Evolutionary conservation across 1,140 invertebrate genomes (phyloP), one percentile per base, ranked within the genome.

Genomic region (Aphaenogaster floridana): DNA sequence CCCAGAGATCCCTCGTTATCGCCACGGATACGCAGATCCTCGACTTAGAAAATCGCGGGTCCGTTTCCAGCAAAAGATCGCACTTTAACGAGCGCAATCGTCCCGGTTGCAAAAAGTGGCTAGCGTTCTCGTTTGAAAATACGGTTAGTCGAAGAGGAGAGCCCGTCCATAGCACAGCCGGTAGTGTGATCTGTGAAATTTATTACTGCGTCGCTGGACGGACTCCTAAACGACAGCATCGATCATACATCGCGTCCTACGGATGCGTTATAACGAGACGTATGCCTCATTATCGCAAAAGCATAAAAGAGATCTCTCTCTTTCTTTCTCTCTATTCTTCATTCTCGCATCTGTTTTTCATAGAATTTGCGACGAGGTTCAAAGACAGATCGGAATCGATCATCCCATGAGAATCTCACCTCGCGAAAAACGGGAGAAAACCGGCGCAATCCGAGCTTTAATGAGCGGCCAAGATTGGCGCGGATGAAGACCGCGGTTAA

Each of bases 1-100:
- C 28, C 7, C n/a, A 36, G 17, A 54, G 39, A 78, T 17, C n/a
- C 17, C 45, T 66, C 59, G 61, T 11, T 66, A 68, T 68, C 77
- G 11, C 9, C 17, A 9, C 50, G 57, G 3, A 45, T 28, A 15
- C 39, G 54, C 17, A 15, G 39, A 77, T 85, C 34, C 34, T n/a
- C 52, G 80, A 76, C 0, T 15, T 13, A n/a, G 72, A 83, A 83
- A 72, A 45, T 64, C 85, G 66, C 78, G 28, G 54, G 66, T 50
- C 28, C 57, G 48, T 87, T 66, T 57, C 45, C 59, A 66, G 57
- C 48, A 84, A 87, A 87, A 36, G 48, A 87, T 87, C 59, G 68
- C 79, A 54, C 59, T 87, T 83, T 83, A 87, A 74, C 48, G 78
- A 87, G 78, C 59, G 68, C 86, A 72, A 87, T 87, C 66, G 68